These are phyloP conservation scores for Coreoperca whiteheadi DNA, from an alignment of 2,113 vertebrate species.

Conservation along the genomic window DNA sequence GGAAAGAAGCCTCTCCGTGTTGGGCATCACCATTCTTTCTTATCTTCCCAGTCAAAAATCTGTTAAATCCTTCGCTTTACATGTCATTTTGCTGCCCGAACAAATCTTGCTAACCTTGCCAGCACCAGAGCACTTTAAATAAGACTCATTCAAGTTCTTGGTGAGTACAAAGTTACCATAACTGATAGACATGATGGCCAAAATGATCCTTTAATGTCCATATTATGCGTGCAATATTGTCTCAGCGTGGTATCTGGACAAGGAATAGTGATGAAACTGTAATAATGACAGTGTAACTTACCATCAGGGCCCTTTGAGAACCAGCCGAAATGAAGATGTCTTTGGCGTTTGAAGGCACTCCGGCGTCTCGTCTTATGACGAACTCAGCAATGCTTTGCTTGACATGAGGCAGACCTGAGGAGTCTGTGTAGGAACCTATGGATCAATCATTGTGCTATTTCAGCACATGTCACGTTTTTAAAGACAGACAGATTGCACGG, in stretches of 20 bases:
- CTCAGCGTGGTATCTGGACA: background rate
- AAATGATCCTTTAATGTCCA: no score
- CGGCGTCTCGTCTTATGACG: constrained; percentile 74
- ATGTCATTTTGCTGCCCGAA: no score
- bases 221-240: background rate
- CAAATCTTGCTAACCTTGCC: no score
- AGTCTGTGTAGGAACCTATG: constrained; percentile 73
- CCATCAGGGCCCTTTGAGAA: constrained; percentile 70
- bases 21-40: no score
- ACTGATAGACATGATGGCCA: no score
- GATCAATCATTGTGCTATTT: background rate
- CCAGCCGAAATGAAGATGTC: constrained; percentile 76
- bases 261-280: background rate
- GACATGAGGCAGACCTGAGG: constrained; percentile 58
- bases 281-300: constrained; percentile 27
- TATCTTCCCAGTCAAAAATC: background rate
- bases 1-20: background rate
- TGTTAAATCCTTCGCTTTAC: no score
- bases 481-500: background rate
- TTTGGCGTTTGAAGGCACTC: constrained; percentile 53
- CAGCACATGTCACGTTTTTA: background rate
- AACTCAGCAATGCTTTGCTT: constrained; percentile 71
- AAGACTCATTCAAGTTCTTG: no score
- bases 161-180: no score
- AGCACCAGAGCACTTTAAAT: no score